These are phyloP conservation scores for Rhabdornis inornatus DNA, from an alignment of 2,113 vertebrate species.

Conservation along the genomic window DNA sequence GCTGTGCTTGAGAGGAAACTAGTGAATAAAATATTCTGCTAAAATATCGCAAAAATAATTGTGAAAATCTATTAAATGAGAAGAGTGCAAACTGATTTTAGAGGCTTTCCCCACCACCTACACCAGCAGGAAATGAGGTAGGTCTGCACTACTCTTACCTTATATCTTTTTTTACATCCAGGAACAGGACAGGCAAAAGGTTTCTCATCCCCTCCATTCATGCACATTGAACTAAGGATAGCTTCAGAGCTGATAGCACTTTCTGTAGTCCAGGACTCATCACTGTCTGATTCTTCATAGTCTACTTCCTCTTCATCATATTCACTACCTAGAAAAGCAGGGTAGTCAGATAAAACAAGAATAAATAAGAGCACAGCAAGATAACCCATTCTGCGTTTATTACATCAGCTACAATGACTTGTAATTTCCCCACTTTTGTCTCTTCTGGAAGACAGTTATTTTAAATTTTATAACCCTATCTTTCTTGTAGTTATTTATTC, in stretches of 20 bases:
- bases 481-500: neutral
- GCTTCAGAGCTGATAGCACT: constrained; percentile 98
- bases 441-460: neutral
- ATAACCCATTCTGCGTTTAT: constrained; percentile 33
- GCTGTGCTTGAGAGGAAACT: neutral
- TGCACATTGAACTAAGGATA: constrained; percentile 98
- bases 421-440: constrained; percentile 11
- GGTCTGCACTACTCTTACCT: constrained; percentile 71
- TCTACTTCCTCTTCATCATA: constrained; percentile 97
- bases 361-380: neutral
- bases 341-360: neutral
- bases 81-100: neutral
- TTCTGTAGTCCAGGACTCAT: constrained; percentile 98
- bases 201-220: constrained; percentile 98
- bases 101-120: neutral
- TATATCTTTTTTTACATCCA: constrained; percentile 98
- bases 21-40: neutral
- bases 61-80: neutral
- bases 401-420: neutral
- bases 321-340: constrained; percentile 83
- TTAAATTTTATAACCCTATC: constrained; percentile 27
- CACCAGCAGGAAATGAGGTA: neutral
- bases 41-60: neutral
- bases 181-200: constrained; percentile 97
- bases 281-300: constrained; percentile 97